Evolutionary conservation across 2,797 vertebrate genomes (phyloP).

Genomic region (Bryconaethiops microstoma): DNA sequence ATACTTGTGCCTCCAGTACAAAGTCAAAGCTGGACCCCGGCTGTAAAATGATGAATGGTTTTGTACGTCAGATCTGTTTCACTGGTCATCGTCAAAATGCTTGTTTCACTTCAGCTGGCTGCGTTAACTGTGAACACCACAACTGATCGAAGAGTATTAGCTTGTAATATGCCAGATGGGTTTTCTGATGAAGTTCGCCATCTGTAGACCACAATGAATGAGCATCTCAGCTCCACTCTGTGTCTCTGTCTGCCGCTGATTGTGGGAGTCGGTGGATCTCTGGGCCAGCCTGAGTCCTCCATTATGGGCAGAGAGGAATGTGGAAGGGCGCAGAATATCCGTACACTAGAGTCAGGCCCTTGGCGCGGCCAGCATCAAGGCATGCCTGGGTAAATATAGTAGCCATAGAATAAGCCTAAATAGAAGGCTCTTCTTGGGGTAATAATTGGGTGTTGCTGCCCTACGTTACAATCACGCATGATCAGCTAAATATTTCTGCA

Average conservation of each 20-base stretch:
- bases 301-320: conserved; percentile 77
- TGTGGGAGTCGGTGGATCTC: conserved; percentile 66
- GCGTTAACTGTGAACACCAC: conserved; percentile 21
- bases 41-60: not conserved
- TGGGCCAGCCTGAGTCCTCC: conserved; percentile 68
- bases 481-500: conserved; percentile 79
- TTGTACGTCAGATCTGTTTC: not conserved
- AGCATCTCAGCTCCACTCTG: conserved; percentile 13
- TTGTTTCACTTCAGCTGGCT: conserved; percentile 38
- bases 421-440: conserved; percentile 84
- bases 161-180: conserved; percentile 48
- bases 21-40: not conserved
- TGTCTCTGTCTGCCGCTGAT: conserved; percentile 58
- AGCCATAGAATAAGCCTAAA: conserved; percentile 85
- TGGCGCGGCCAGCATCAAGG: conserved; percentile 68
- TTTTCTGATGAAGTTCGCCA: conserved; percentile 11
- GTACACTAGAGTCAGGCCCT: conserved; percentile 66
- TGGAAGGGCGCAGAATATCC: conserved; percentile 61
- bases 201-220: not conserved
- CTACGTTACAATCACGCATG: conserved; percentile 85
- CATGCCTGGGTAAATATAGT: conserved; percentile 88
- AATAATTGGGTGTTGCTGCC: conserved; percentile 88
- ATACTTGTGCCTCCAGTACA: not conserved
- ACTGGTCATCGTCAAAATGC: conserved; percentile 4
- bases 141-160: conserved; percentile 46